Evolutionary conservation across 64 coral and sea anemone species (phyloP).

Genomic region (Catalaphyllia jardinei): DNA sequence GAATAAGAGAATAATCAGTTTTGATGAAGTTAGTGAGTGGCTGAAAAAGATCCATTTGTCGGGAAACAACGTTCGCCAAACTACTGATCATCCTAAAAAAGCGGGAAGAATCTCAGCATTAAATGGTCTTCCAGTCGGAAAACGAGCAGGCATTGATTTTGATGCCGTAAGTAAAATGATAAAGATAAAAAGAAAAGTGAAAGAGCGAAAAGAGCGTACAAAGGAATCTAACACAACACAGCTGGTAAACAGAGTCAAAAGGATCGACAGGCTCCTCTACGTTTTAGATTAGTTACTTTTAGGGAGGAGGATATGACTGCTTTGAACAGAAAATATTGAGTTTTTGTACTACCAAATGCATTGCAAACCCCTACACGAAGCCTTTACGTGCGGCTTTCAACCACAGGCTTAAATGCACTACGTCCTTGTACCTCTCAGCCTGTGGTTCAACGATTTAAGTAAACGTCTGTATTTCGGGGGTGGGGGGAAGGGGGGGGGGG

Average conservation of each 20-base stretch:
- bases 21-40: constrained; percentile 6
- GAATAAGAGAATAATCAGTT: neutral
- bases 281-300: neutral
- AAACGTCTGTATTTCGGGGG: no score
- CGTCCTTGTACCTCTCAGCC: no score
- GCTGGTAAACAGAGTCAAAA: neutral
- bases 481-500: no score
- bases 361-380: no score
- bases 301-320: neutral
- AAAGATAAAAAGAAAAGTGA: neutral
- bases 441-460: no score
- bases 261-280: neutral
- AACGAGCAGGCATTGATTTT: neutral
- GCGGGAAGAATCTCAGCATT: neutral
- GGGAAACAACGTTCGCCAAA: neutral
- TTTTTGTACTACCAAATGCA: neutral
- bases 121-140: neutral
- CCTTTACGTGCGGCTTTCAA: no score
- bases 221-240: neutral
- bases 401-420: no score
- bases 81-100: neutral
- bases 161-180: neutral
- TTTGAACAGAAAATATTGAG: neutral
- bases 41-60: neutral
- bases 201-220: neutral